Conservation (phyloP, 2,888 invertebrate species). For the Cantharis nigra region DNA sequence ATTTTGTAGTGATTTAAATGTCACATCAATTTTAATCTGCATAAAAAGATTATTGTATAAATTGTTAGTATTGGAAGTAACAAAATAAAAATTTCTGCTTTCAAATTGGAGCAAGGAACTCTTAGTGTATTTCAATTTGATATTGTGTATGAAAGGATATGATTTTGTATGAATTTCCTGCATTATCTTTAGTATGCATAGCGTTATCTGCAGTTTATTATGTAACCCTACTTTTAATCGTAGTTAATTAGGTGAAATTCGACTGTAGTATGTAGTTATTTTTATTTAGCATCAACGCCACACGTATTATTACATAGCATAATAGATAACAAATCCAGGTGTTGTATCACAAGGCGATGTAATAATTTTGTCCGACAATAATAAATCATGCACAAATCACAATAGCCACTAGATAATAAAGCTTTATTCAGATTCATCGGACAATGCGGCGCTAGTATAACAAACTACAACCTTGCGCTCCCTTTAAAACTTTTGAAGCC, state of each 20-base stretch:
- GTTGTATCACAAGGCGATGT: slow-evolving; percentile 23
- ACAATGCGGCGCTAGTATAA: slow-evolving; percentile 24
- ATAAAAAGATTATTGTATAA: too few species aligned
- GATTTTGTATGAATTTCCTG: slow-evolving; percentile 10
- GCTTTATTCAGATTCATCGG: slow-evolving; percentile 21
- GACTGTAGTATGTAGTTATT: slow-evolving; percentile 12
- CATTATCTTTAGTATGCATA: background rate
- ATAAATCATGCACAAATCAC: slow-evolving; percentile 25
- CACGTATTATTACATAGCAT: slow-evolving; percentile 31
- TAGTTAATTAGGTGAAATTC: slow-evolving; percentile 17
- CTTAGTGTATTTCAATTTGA: background rate
- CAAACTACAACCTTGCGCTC: slow-evolving; percentile 25
- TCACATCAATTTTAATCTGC: too few species aligned
- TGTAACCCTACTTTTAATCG: slow-evolving; percentile 12
- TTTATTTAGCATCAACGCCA: slow-evolving; percentile 25
- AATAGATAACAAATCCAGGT: slow-evolving; percentile 35
- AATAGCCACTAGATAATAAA: slow-evolving; percentile 23
- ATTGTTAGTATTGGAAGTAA: too few species aligned
- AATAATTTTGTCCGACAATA: slow-evolving; percentile 24
- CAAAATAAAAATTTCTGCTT: too few species aligned
- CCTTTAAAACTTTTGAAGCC: slow-evolving; percentile 20
- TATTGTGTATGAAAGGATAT: background rate
- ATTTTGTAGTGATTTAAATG: too few species aligned
- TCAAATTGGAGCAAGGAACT: too few species aligned
- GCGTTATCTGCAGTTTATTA: slow-evolving; percentile 6